These are phyloP conservation scores for Alloplasta piceator DNA, from an alignment of 2,888 invertebrate genomes.

Conservation along the genomic window DNA sequence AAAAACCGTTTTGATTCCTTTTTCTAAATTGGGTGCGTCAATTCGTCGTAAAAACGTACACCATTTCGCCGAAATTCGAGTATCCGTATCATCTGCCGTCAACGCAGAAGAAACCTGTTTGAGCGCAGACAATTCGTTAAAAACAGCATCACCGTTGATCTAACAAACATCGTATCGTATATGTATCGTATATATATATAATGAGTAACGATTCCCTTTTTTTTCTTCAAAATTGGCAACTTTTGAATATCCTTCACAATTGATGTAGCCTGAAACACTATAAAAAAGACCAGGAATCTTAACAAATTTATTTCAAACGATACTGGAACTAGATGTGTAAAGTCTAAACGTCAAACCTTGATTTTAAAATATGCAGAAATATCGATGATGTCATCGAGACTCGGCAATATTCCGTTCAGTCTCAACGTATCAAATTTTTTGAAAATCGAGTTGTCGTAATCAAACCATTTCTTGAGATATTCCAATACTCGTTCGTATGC, in stretches of 20 bases:
- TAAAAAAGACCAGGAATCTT: not conserved
- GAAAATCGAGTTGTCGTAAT: constrained; percentile 11
- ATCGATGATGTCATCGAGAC: constrained; percentile 11
- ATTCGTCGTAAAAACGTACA: too few species aligned
- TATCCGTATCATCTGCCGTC: constrained; percentile 15
- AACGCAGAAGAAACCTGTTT: constrained; percentile 6
- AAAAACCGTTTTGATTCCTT: too few species aligned
- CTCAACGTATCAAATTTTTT: constrained; percentile 20
- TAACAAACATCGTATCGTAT: not conserved
- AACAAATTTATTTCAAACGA: constrained; percentile 26
- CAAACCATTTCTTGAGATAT: constrained; percentile 16
- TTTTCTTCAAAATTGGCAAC: constrained; percentile 7
- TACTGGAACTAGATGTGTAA: constrained; percentile 11
- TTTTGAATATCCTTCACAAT: not conserved
- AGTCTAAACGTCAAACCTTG: constrained; percentile 41
- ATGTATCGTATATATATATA: too few species aligned
- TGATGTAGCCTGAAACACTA: constrained; percentile 12
- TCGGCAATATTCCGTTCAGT: constrained; percentile 12
- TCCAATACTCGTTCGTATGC: constrained; percentile 22
- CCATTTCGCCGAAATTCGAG: too few species aligned
- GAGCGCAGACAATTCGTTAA: constrained; percentile 1
- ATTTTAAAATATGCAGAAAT: constrained; percentile 16
- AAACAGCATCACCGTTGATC: constrained; percentile 6
- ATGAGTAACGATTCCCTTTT: not conserved
- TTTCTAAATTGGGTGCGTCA: too few species aligned